Base-by-base conservation (phyloP, 2,797 vertebrate species). In the Phalloptychus januarius region DNA sequence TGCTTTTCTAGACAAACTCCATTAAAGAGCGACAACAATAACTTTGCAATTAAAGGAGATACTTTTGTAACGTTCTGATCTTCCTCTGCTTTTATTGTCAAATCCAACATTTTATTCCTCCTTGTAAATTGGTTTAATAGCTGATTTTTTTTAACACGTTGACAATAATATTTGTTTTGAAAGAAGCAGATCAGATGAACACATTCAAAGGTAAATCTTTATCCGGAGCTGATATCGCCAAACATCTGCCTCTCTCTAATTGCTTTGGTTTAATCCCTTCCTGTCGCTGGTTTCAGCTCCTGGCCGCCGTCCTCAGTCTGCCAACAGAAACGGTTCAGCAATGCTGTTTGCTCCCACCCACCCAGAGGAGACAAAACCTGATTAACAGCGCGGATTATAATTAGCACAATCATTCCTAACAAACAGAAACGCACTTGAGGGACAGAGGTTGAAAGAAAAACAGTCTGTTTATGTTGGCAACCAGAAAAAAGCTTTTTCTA, bases 141-240 rank as follows among this genome's bases (percentile, higher is more conserved):
- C 8, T 69, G 10, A 25, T 69, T 42, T 69, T 61, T 67, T 67
- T 67, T 23, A 40, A 40, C 63, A 67, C 8, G 0, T 23, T 40
- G 20, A 67, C 38, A 38, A 67, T 3, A 67, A 40, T 23, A 40
- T 67, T 67, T 38, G 36, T 11, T 67, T 40, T 36, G 20, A 67
- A 67, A 67, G n/a, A 65, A 48, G 23, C 56, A 25, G 28, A 33
- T 74, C n/a, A 61, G 5, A 45, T 13, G 11, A 23, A 75, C 20
- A 44, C 71, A 54, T 38, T 73, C 13, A 36, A 7, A 73, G 38
- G 15, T 56, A 54, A 42, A 74, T 74, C 54, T 44, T 74, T 33
- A 12, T 31, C 40, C 54, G 31, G 36, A 42, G 36, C 25, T n/a
- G 12, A 74, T 18, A 13, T 18, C 42, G 20, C 31, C 3, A 56